phyloP scores from a whole-genome alignment of 2,797 vertebrate genomes.

The Streptopelia turtur region DNA sequence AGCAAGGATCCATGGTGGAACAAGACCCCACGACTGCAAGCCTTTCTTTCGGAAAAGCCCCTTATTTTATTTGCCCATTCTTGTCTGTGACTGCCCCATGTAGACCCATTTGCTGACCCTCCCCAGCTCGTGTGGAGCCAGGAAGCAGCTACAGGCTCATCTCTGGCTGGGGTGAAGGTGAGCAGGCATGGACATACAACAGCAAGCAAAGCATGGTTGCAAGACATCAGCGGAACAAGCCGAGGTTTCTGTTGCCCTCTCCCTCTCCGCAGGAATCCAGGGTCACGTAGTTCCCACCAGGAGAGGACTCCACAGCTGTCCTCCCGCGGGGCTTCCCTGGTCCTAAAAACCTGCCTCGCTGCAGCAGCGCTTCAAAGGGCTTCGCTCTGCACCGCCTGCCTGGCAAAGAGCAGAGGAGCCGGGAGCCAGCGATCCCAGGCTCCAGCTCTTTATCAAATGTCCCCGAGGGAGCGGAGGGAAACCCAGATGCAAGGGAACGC shows the following conservation, averaged over 20 bases:
- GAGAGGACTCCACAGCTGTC: slow-evolving; percentile 28
- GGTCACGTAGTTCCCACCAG: neutral
- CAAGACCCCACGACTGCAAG: fast-evolving
- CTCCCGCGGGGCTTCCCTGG: neutral
- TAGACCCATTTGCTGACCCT: neutral
- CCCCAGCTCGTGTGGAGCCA: fast-evolving
- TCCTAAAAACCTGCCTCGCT: neutral
- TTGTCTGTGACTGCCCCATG: neutral
- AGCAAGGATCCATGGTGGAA: fast-evolving
- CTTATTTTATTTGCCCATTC: neutral
- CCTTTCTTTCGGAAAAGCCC: neutral
- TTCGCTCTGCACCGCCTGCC: fast-evolving
- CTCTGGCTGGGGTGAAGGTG: neutral
- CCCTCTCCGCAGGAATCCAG: neutral
- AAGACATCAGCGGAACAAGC: neutral
- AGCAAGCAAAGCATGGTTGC: fast-evolving
- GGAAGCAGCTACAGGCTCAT: neutral
- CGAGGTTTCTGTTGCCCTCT: neutral
- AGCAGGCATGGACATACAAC: fast-evolving
- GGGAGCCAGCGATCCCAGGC: neutral
- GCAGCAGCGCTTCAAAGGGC: neutral
- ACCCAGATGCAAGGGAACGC: neutral
- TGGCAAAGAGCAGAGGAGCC: neutral
- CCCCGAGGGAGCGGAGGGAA: neutral
- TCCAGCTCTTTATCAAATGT: neutral